phyloP scores from a whole-genome alignment of 2,888 invertebrate genomes.

The Leptodirus hochenwartii region DNA sequence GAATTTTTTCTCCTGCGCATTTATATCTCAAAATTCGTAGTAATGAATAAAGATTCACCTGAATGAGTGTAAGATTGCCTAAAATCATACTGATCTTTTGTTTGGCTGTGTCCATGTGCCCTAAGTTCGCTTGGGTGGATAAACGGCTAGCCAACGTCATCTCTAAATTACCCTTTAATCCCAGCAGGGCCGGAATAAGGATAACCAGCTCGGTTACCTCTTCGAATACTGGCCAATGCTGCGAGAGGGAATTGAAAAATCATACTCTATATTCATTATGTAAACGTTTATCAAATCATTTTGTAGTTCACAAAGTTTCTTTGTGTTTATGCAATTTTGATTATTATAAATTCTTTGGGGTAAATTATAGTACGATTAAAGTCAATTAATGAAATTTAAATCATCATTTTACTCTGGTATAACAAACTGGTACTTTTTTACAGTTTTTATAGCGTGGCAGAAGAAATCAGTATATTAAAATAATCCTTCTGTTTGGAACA shows the following conservation, averaged over 20 bases:
- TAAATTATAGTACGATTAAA: no score
- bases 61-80: conserved; percentile 56
- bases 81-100: conserved; percentile 47
- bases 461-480: no score
- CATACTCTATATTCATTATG: not conserved
- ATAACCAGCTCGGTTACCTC: conserved; percentile 53
- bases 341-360: no score
- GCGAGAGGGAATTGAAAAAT: conserved; percentile 16
- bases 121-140: conserved; percentile 62
- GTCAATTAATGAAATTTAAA: no score
- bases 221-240: conserved; percentile 56
- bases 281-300: no score
- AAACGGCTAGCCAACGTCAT: conserved; percentile 68
- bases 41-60: conserved; percentile 31
- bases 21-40: not conserved
- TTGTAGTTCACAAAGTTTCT: no score
- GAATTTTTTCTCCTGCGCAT: not conserved
- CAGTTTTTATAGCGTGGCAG: no score
- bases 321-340: no score
- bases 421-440: no score
- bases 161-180: conserved; percentile 67
- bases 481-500: no score
- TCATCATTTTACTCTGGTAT: no score
- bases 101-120: conserved; percentile 49
- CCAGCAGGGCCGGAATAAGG: conserved; percentile 57